Conservation (phyloP, 2,113 vertebrate genomes). For the Astur gentilis region DNA sequence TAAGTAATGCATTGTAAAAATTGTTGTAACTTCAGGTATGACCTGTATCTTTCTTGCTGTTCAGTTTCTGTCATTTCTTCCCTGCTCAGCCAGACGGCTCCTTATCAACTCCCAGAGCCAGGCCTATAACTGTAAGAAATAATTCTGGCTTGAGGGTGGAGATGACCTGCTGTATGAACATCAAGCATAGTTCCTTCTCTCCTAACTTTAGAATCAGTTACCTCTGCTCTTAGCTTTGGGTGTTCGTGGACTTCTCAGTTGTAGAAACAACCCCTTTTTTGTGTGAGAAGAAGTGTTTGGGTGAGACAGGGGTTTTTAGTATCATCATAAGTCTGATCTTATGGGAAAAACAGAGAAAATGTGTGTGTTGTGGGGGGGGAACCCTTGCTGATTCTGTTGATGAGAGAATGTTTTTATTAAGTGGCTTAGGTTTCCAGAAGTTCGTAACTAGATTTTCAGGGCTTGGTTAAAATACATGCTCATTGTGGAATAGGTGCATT, state of each 20-base stretch:
- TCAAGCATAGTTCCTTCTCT: background rate
- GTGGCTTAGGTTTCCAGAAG: background rate
- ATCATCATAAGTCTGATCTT: background rate
- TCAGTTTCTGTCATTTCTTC: background rate
- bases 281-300: background rate
- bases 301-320: background rate
- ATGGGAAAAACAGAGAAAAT: background rate
- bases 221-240: background rate
- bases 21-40: background rate
- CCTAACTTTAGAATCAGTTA: background rate
- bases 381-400: background rate
- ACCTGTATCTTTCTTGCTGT: background rate
- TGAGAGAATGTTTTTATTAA: background rate
- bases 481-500: background rate
- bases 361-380: background rate
- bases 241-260: background rate
- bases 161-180: background rate
- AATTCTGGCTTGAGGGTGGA: background rate
- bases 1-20: background rate
- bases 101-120: background rate
- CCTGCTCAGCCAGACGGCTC: background rate
- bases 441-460: background rate
- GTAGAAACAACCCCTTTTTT: background rate
- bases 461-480: background rate
- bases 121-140: background rate